These are phyloP conservation scores for Myocastor coypus DNA, from an alignment of 2,113 vertebrate genomes.

Conservation along the genomic window DNA sequence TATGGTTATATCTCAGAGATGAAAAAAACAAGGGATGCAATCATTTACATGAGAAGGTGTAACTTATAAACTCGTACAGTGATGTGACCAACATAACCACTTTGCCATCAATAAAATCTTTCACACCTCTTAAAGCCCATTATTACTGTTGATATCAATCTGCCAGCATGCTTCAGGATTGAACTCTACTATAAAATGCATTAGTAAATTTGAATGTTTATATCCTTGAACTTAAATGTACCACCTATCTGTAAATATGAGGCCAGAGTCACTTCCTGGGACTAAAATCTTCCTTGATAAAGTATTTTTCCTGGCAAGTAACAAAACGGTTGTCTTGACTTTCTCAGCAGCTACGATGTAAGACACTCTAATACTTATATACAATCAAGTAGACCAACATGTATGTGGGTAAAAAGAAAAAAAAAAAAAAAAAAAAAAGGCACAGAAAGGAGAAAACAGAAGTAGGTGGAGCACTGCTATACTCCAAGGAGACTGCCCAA, in stretches of 20 bases:
- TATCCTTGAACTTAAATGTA: slow-evolving; percentile 71
- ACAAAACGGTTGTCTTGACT: not conserved
- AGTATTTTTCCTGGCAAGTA: not conserved
- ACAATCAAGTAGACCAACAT: not conserved
- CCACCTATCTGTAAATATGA: slow-evolving; percentile 57
- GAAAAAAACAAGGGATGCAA: not conserved
- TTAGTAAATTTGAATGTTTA: slow-evolving; percentile 79
- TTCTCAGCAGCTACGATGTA: slow-evolving; percentile 10
- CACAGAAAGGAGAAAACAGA: not conserved
- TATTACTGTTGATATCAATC: slow-evolving; percentile 81
- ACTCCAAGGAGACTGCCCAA: not conserved
- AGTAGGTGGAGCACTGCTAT: not conserved
- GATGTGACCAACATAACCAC: slow-evolving; percentile 81
- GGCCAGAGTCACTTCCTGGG: not conserved
- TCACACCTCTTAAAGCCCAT: slow-evolving; percentile 83
- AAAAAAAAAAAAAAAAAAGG: not conserved
- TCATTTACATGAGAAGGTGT: slow-evolving; percentile 77
- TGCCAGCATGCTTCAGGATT: slow-evolving; percentile 77
- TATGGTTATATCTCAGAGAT: slow-evolving; percentile 9
- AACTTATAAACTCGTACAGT: slow-evolving; percentile 81
- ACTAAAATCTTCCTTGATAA: slow-evolving; percentile 16
- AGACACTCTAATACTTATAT: slow-evolving; percentile 48
- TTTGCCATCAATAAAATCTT: slow-evolving; percentile 82
- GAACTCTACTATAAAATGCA: slow-evolving; percentile 81
- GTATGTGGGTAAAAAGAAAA: not conserved